These are phyloP conservation scores for Penaeus chinensis DNA, from an alignment of 1,140 invertebrate genomes.

Conservation along the genomic window DNA sequence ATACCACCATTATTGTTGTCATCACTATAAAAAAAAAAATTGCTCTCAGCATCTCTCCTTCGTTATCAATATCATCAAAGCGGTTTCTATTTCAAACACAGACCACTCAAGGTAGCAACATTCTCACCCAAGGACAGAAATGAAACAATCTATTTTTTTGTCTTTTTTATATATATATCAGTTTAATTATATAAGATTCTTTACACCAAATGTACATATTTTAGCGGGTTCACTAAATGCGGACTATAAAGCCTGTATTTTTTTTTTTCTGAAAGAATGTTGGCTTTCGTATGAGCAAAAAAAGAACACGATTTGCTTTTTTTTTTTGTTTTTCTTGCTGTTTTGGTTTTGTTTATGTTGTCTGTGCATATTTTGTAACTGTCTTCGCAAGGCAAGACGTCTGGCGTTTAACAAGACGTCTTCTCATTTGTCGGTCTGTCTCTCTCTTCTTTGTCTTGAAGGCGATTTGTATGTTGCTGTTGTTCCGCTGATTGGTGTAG, in stretches of 20 bases:
- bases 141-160: too few relatives aligned
- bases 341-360: background rate
- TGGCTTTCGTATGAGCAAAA: slow-evolving; percentile 7
- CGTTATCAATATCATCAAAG: too few relatives aligned
- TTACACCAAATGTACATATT: slow-evolving; percentile 27
- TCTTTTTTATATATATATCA: slow-evolving; percentile 12
- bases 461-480: background rate
- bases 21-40: too few relatives aligned
- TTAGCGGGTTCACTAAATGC: slow-evolving; percentile 9
- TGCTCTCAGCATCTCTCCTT: too few relatives aligned
- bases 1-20: too few relatives aligned
- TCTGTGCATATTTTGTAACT: too few relatives aligned
- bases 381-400: too few relatives aligned
- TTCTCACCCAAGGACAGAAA: too few relatives aligned
- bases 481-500: background rate
- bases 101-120: too few relatives aligned
- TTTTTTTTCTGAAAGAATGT: slow-evolving; percentile 18
- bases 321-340: background rate
- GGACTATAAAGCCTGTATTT: slow-evolving; percentile 11
- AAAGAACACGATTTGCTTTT: background rate
- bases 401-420: too few relatives aligned
- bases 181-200: slow-evolving; percentile 27
- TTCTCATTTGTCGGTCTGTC: too few relatives aligned
- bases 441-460: slow-evolving; percentile 4
- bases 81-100: too few relatives aligned